Base-by-base conservation (phyloP, 2,113 vertebrate genomes). In the Perca fluviatilis region DNA sequence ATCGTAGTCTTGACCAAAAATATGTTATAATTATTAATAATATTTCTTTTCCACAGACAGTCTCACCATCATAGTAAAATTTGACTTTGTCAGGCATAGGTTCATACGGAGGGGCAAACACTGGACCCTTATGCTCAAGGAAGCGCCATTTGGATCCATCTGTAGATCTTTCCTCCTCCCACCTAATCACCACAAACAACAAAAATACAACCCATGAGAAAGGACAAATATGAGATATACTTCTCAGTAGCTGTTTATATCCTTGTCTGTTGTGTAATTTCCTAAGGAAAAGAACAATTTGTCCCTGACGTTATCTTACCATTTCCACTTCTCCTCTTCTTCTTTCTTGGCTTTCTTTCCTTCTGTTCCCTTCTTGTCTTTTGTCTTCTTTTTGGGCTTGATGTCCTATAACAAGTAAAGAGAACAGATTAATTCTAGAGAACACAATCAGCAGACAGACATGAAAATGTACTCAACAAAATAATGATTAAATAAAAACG, bases 131-230 rank as follows among this genome's bases (percentile, higher is more conserved):
- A 89, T 99, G 98, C 91, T 99, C 97, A 89, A 99, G 94, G 88
- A 99, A 99, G 89, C 96, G 97, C 98, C 98, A 99, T 56, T 99
- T 99, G 82, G 98, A 97, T 86, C 98, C 98, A 91, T 99, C 98
- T 47, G 97, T 97, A 80, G 95, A 96, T 81, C 98, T 95, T 74
- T 99, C 98, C 91, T 99, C 98, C 91, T 99, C 97, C 98, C 98
- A 99, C 98, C 98, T 99, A 92, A 84, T 88, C 89, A 89, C 12
- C 60, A 73, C 30, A 79, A 61, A 83, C n/a, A 79, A 79, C 30
- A 86, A 68, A 56, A 70, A 36, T 33, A 56, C 40, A 73, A 49
- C 36, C 18, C 14, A 2, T 63, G 9, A 84, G 43, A 68, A 54
- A 36, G 57, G 40, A 69, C 58, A 49, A 54, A n/a, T 21, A 56